Evolutionary conservation across 2,888 invertebrate genomes (phyloP), one percentile per base, ranked within the genome.

Genomic region (Tetropium fuscum): DNA sequence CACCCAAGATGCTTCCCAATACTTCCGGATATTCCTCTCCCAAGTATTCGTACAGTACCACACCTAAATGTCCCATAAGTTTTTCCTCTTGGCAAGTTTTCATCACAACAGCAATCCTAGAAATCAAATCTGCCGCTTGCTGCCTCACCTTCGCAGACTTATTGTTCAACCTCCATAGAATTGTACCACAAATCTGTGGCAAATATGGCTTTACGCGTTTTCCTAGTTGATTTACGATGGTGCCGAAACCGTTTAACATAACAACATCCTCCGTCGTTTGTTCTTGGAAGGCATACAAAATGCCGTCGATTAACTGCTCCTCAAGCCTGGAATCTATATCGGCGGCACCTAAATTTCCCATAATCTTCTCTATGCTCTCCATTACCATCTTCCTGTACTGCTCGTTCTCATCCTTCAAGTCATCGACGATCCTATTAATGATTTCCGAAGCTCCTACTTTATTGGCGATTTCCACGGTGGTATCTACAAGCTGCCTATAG

Each of bases 401-500:
- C 81, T 99, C 99, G 80, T 98, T 98, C 82, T 99, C 99, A 80
- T 99, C 99, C 83, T 99, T 99, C 56, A 99, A 84, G 83, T 99
- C 99, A 75, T 99, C 99, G 0, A 99, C 99, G 40, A 99, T 95
- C 64, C 98, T 88, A 81, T 96, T 97, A 60, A 99, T 96, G 64
- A 99, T 99, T 86, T 99, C 99, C 0, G 98, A 97, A 2, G 98
- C 95, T n/a, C 99, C 99, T n/a, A 98, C 98, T 86, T 99, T 99
- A 81, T 98, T 98, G 4, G 99, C 99, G 64, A 99, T 99, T 85
- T 99, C 99, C 0, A 99, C 99, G 0, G 99, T 99, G 0, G 99
- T 99, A 79, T 99, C 99, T 0, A 99, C 99, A 53, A 99, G 86
- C 85, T 97, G 97, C 67, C 97, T 87, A 79, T 99, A 99, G 82